A percentile compares a stretch with the other conserved stretches of the same genome.
These are phyloP conservation scores for Cheirogaleus major DNA, from an alignment of 2,797 vertebrate species.

Conservation along the genomic window DNA sequence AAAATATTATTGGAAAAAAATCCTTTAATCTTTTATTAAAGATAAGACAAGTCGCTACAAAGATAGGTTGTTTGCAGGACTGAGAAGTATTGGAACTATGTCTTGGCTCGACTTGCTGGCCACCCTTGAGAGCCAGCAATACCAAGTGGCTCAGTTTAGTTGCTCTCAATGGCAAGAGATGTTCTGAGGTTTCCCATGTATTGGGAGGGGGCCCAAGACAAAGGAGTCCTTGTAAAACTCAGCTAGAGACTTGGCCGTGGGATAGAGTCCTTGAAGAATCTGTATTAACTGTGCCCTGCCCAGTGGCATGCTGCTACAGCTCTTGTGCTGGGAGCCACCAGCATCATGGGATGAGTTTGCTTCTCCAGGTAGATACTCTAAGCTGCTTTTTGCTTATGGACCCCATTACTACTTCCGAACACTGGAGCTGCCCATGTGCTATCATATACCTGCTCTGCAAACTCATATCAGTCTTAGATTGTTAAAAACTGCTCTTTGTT, in stretches of 20 bases:
- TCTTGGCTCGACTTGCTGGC: conserved; percentile 77
- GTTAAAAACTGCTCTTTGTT: not conserved
- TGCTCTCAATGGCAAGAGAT: conserved; percentile 69
- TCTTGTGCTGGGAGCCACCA: not conserved
- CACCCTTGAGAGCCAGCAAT: conserved; percentile 74
- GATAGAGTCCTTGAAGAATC: conserved; percentile 84
- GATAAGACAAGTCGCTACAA: conserved; percentile 83
- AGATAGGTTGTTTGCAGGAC: conserved; percentile 80
- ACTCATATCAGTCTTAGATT: not conserved
- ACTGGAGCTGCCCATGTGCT: not conserved
- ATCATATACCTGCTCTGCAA: not conserved
- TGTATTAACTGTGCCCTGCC: conserved; percentile 61
- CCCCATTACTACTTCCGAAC: not conserved
- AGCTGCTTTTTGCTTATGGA: not conserved
- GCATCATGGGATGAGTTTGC: not conserved
- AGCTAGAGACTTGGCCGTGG: conserved; percentile 88
- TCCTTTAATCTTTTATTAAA: conserved; percentile 84
- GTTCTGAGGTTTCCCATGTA: conserved; percentile 90
- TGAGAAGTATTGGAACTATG: conserved; percentile 80
- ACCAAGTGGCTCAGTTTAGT: conserved; percentile 78
- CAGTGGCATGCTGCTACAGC: not conserved
- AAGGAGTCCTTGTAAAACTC: conserved; percentile 92
- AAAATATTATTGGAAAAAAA: conserved; percentile 83
- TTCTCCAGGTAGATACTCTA: not conserved
- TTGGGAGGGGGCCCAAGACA: conserved; percentile 87